These are phyloP conservation scores for Chromis chromis DNA, from an alignment of 2,797 vertebrate genomes.

Conservation along the genomic window DNA sequence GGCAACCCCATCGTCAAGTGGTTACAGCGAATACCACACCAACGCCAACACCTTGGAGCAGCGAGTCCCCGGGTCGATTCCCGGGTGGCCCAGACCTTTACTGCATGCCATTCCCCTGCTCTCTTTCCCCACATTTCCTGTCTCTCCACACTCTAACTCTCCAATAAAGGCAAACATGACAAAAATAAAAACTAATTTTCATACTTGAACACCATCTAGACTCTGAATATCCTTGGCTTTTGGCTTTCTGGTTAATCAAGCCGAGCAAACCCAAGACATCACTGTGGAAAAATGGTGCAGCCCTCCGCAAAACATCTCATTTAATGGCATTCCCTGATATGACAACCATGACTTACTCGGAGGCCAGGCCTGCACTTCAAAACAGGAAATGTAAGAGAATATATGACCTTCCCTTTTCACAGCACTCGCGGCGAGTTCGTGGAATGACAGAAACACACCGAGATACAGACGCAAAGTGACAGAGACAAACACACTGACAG, in stretches of 20 bases:
- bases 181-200: too few relatives aligned
- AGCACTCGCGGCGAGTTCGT: constrained; percentile 27
- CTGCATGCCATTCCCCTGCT: too few relatives aligned
- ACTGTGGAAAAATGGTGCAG: not conserved
- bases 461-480: not conserved
- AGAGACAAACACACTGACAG: constrained; percentile 4
- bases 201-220: too few relatives aligned
- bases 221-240: too few relatives aligned
- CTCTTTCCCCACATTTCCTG: too few relatives aligned
- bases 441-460: constrained; percentile 24
- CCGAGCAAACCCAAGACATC: constrained; percentile 10
- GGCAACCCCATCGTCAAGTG: too few relatives aligned
- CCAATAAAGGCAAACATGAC: too few relatives aligned
- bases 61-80: too few relatives aligned
- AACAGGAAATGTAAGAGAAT: constrained; percentile 72
- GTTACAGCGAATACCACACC: too few relatives aligned
- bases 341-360: constrained; percentile 29
- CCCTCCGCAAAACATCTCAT: constrained; percentile 7
- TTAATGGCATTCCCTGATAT: constrained; percentile 29
- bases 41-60: too few relatives aligned
- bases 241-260: not conserved
- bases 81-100: too few relatives aligned
- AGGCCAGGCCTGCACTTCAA: constrained; percentile 36
- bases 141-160: too few relatives aligned
- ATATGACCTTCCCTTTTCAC: constrained; percentile 53